These are phyloP conservation scores for Mobula hypostoma DNA, from an alignment of 2,113 vertebrate species.

Conservation along the genomic window DNA sequence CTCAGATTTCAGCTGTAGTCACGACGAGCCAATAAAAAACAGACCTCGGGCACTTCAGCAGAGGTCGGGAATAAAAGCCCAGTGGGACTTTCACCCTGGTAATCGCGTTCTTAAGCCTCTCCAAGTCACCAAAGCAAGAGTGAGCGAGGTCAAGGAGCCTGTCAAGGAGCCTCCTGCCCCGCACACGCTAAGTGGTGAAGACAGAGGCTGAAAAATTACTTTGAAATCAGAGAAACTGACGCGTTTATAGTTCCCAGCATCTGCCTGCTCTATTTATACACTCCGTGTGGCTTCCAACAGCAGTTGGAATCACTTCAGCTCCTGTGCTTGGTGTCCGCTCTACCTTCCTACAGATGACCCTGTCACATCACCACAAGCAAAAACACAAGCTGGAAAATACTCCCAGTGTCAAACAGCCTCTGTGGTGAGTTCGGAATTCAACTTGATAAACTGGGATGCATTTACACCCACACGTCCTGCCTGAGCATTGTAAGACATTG, in stretches of 20 bases:
- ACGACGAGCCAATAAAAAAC: background rate
- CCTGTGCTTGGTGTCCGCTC: background rate
- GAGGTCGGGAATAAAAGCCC: background rate
- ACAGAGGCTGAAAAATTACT: background rate
- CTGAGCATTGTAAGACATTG: too few relatives aligned
- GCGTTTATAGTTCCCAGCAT: background rate
- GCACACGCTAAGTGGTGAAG: background rate
- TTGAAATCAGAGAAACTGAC: background rate
- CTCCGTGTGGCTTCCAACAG: background rate
- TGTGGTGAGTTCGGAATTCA: too few relatives aligned
- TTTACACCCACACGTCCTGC: too few relatives aligned
- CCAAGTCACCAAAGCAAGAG: too few relatives aligned
- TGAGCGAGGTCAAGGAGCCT: background rate
- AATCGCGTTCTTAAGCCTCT: too few relatives aligned
- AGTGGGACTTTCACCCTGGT: background rate
- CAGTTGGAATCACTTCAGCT: background rate
- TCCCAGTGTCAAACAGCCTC: too few relatives aligned
- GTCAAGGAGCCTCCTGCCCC: background rate
- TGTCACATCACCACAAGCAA: background rate
- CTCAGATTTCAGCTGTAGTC: background rate
- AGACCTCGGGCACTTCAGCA: background rate
- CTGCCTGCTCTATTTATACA: background rate
- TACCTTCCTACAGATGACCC: background rate
- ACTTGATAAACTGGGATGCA: too few relatives aligned
- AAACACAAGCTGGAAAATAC: background rate